Percentiles rank a stretch among this genome's conserved stretches.
phyloP scores from a whole-genome alignment of 2,888 invertebrate species.

The Pemphredon lugubris region DNA sequence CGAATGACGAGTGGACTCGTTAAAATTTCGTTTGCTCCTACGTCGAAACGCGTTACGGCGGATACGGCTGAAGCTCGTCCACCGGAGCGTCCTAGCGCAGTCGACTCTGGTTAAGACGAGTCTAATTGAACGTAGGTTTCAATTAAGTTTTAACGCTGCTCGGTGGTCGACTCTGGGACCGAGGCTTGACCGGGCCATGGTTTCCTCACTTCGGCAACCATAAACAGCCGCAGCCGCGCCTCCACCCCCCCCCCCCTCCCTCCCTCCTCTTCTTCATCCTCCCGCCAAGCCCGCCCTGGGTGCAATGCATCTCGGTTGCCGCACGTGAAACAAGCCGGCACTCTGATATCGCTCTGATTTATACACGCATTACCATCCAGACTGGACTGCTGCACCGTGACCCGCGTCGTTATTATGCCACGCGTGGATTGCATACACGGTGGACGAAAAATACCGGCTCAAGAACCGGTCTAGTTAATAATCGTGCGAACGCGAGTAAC shows the following conservation, averaged over 20 bases:
- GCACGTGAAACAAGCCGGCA: constrained; percentile 60
- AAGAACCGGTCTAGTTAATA: neutral
- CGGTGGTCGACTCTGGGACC: constrained; percentile 34
- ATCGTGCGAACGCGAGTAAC: neutral
- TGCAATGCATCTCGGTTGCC: constrained; percentile 64
- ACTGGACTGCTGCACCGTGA: constrained; percentile 54
- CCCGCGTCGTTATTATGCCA: constrained; percentile 54
- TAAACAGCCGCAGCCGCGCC: constrained; percentile 53
- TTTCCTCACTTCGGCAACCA: constrained; percentile 52
- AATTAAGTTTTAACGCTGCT: constrained; percentile 52
- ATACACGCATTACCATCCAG: constrained; percentile 68
- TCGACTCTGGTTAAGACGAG: constrained; percentile 41
- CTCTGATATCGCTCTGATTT: constrained; percentile 69
- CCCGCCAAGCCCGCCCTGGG: constrained; percentile 20
- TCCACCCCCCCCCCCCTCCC: neutral
- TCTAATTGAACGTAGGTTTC: constrained; percentile 64
- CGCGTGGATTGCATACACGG: constrained; percentile 20
- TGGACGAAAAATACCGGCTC: constrained; percentile 24
- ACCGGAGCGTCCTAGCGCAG: neutral
- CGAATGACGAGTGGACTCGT: no score
- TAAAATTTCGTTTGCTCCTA: no score
- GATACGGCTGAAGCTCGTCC: no score
- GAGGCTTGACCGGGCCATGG: constrained; percentile 29
- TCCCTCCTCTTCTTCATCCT: constrained; percentile 5
- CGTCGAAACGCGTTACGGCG: no score